phyloP scores from a whole-genome alignment of 2,113 vertebrate species.

The Neolamprologus toae region DNA sequence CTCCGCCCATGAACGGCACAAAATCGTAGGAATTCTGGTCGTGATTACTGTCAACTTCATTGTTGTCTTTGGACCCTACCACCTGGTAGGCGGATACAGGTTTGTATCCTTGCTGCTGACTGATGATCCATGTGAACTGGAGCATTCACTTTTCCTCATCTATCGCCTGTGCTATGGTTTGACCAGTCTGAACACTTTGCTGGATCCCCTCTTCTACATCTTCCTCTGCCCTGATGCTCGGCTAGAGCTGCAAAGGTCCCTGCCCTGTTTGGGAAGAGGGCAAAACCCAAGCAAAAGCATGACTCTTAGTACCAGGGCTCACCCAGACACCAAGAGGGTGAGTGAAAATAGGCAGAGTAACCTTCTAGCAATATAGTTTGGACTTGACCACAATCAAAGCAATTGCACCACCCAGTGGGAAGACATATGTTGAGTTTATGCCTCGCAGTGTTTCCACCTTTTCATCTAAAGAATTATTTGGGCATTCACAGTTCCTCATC shows the following conservation, averaged over 20 bases:
- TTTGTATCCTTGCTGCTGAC: conserved; percentile 66
- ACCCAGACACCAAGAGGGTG: neutral
- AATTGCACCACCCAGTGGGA: conserved; percentile 28
- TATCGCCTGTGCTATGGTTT: conserved; percentile 74
- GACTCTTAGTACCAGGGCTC: neutral
- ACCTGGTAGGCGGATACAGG: conserved; percentile 70
- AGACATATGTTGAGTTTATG: neutral
- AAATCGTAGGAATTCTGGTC: conserved; percentile 69
- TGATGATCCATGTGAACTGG: conserved; percentile 58
- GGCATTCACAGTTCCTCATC: neutral
- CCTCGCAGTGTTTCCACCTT: neutral
- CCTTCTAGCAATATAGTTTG: neutral
- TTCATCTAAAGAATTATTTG: neutral
- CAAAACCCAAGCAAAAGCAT: neutral
- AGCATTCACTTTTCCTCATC: conserved; percentile 64
- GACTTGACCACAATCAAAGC: neutral
- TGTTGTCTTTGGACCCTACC: conserved; percentile 72
- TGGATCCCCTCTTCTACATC: conserved; percentile 76
- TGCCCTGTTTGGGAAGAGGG: conserved; percentile 51
- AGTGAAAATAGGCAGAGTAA: neutral
- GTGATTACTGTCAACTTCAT: conserved; percentile 76
- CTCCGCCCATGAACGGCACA: conserved; percentile 61
- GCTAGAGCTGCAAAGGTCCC: conserved; percentile 62
- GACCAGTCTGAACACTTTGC: conserved; percentile 74
- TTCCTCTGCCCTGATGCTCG: conserved; percentile 70